Evolutionary conservation across 2,113 vertebrate genomes (phyloP).

Genomic region (Gnathonemus longibarbis): DNA sequence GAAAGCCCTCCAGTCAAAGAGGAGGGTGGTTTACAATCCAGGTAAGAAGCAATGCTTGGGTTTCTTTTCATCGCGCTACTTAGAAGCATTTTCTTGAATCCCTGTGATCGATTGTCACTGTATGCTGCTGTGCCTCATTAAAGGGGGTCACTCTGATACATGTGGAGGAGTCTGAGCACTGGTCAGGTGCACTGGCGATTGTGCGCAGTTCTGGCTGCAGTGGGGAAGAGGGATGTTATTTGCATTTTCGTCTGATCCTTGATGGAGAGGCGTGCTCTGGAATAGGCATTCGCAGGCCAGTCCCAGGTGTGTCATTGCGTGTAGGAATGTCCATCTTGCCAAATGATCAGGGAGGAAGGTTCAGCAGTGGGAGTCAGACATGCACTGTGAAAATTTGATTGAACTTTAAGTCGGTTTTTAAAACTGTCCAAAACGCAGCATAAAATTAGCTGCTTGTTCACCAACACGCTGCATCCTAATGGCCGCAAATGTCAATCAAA

Average conservation of each 20-base stretch:
- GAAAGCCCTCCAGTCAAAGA: conserved; percentile 24
- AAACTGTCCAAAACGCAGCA: background rate
- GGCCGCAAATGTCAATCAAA: background rate
- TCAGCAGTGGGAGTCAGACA: background rate
- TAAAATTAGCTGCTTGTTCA: background rate
- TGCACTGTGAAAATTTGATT: background rate
- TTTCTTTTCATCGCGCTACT: background rate
- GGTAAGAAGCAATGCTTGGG: conserved; percentile 34
- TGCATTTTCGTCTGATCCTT: conserved; percentile 28
- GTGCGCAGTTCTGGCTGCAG: background rate
- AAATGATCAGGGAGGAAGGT: conserved; percentile 29
- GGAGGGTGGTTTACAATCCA: conserved; percentile 32
- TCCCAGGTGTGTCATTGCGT: conserved; percentile 47
- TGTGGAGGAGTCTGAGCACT: background rate
- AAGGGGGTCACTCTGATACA: background rate
- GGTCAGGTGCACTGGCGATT: background rate
- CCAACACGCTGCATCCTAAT: background rate
- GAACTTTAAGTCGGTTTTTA: background rate
- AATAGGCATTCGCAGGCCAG: conserved; percentile 42
- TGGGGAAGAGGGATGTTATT: conserved; percentile 36
- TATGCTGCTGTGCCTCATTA: background rate
- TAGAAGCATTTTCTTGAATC: background rate
- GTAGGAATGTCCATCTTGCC: conserved; percentile 42
- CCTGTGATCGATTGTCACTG: background rate
- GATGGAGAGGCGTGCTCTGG: conserved; percentile 45